Evolutionary conservation across 2,888 invertebrate species (phyloP).

Genomic region (Ashinkailepas kermadecensis): DNA sequence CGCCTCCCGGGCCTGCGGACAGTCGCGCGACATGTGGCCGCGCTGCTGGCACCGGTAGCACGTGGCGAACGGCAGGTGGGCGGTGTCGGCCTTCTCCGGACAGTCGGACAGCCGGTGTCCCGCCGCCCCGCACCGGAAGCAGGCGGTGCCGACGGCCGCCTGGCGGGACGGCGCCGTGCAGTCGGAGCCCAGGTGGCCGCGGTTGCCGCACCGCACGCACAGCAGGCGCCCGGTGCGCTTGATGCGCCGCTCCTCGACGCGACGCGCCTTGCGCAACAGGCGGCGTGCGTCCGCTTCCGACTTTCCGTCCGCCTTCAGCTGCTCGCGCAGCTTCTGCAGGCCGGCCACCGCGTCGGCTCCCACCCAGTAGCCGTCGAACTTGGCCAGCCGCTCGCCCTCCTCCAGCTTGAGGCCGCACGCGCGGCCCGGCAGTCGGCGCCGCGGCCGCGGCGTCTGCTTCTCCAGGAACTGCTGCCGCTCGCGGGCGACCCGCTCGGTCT

Average conservation of each 20-base stretch:
- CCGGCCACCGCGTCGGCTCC: background rate
- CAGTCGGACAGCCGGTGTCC: constrained; percentile 20
- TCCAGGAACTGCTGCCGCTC: background rate
- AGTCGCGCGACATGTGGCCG: constrained; percentile 9
- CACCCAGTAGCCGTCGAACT: constrained; percentile 20
- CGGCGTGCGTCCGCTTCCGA: background rate
- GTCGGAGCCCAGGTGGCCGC: constrained; percentile 15
- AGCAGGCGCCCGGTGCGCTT: background rate
- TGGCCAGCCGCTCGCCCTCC: background rate
- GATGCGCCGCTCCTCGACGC: background rate
- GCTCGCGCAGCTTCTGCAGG: background rate
- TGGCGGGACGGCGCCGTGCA: background rate
- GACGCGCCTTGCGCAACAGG: background rate
- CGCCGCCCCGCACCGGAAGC: constrained; percentile 11
- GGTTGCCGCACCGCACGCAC: background rate
- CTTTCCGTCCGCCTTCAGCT: background rate
- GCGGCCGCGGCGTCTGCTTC: background rate
- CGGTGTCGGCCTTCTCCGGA: background rate
- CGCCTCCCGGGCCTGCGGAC: background rate
- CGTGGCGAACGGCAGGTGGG: constrained; percentile 17
- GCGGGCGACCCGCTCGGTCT: constrained; percentile 1
- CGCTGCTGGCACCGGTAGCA: background rate
- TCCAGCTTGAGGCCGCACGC: background rate
- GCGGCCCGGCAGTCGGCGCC: background rate
- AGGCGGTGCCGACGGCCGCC: constrained; percentile 7